Base-by-base conservation (phyloP, 2,888 invertebrate genomes). In the Mimachlamys varia region DNA sequence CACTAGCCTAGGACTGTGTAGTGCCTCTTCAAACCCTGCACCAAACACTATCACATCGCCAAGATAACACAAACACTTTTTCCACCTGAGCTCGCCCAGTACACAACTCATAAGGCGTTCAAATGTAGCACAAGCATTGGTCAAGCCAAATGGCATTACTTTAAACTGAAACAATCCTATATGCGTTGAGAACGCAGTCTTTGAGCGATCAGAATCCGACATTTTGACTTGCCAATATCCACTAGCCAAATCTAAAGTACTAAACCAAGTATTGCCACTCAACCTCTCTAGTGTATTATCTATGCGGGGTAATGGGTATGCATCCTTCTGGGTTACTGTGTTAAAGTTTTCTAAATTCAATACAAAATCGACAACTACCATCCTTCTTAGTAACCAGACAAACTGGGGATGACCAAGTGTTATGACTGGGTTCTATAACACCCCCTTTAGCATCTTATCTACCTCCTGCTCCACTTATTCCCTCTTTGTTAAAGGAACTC, bases 341-440 rank as follows among this genome's bases (percentile, higher is more conserved):
- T 90, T 90, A 44, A 33, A 90, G 49, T 7, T 76, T 44, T 13
- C 90, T 76, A 4, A 89, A 89, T 7, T 90, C 89, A 15, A 90
- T 62, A 53, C 90, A 90, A 89, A 90, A 90, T 37, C 88, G 2
- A n/a, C 50, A 87, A 10, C 22, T 2, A 19, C 89, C 89, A 37
- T 88, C 49, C 49, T 89, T 89, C 27, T 89, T 91, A 17, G 88
- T 44, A 50, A 91, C 91, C 13, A 91, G 22, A 33, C 62, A 88
- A 22, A 91, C 53, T 5, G 89, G 89, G n/a, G 88, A 37, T 12
- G 88, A 88, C 91, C 91, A 89, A 22, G 91, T 89, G 38, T 88
- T 89, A 7, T 88, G 17, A 89, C 91, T 91, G 33, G 91, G 91
- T 55, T 91, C 89, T 49, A 90, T 90, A 0, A 90, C 88, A 22